Percentiles rank a stretch among this genome's conserved stretches.
These are phyloP conservation scores for Malacoraja senta DNA, from an alignment of 2,797 vertebrate genomes.

Conservation along the genomic window DNA sequence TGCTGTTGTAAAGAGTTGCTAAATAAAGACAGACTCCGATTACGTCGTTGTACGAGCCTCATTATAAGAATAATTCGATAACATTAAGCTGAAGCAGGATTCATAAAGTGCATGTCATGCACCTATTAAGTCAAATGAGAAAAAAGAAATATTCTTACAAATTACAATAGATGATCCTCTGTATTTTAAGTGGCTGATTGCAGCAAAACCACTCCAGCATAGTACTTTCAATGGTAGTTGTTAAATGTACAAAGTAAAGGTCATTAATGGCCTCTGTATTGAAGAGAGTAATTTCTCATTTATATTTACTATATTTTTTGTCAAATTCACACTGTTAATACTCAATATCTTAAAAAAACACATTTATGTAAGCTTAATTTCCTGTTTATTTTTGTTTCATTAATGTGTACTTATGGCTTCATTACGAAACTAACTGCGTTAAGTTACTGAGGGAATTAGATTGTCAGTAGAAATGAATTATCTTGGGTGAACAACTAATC, in stretches of 20 bases:
- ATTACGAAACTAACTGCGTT: neutral
- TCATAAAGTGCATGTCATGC: neutral
- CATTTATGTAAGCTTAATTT: neutral
- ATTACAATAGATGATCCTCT: neutral
- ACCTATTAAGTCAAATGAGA: neutral
- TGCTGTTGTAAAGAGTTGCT: too few species aligned
- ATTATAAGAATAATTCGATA: too few species aligned
- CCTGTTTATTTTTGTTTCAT: neutral
- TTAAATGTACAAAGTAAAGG: neutral
- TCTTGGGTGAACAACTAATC: neutral
- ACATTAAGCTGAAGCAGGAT: slow-evolving; percentile 8
- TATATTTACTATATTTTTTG: neutral
- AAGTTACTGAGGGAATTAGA: neutral
- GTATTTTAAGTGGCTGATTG: neutral
- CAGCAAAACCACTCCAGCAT: neutral
- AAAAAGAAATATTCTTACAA: neutral
- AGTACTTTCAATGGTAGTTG: neutral
- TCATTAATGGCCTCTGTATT: neutral
- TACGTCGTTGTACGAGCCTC: too few species aligned
- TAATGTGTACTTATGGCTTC: neutral
- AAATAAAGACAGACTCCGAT: too few species aligned
- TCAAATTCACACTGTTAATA: neutral
- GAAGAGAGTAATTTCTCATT: neutral
- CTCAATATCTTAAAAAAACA: neutral
- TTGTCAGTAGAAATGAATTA: neutral